Evolutionary conservation across 1,140 invertebrate species (phyloP), one percentile per base, ranked within the genome.

Genomic region (Bombus vancouverensis): DNA sequence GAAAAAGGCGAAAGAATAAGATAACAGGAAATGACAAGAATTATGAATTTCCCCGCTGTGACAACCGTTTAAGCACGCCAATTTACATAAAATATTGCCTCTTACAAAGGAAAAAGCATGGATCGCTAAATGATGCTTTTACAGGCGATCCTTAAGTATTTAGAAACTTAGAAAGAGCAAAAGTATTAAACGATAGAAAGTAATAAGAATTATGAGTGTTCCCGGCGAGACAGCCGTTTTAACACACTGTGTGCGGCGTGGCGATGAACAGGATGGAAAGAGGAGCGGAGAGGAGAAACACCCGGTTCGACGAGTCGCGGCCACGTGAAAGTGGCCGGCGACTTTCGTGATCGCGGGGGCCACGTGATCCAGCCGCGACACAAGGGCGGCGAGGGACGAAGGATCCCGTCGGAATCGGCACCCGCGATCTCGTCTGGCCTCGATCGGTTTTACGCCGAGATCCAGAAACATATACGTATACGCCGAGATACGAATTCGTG

Each of bases 311-410:
- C 90, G 89, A 92, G 92, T 92, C 83, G 92, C 89, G 62, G 91
- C 92, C 89, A 91, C 91, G 92, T 93, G 92, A 93, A 93, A 93
- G 91, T 93, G 74, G 89, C 88, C 89, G 91, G 80, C 90, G 84
- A 91, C 90, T 93, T 92, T 93, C 92, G 86, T 92, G 88, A 89
- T 83, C 89, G 86, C 83, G 88, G 71, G 47, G 66, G 34, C 89
- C 89, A 90, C 83, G 83, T 81, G 83, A 85, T 72, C 68, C 18
- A 18, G 3, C 34, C 75, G 37, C 62, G 65, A 79, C 88, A 68
- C 73, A 75, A 78, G 78, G 78, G 79, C 68, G 80, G 72, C 88
- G 78, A 87, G 83, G 80, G 80, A 86, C 87, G 80, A 88, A 90
- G 77, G 83, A 90, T 89, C 76, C 80, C 72, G 74, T 57, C 59